These are phyloP conservation scores for Eudasyphora cyanicolor DNA, from an alignment of 2,888 invertebrate species.

Conservation along the genomic window DNA sequence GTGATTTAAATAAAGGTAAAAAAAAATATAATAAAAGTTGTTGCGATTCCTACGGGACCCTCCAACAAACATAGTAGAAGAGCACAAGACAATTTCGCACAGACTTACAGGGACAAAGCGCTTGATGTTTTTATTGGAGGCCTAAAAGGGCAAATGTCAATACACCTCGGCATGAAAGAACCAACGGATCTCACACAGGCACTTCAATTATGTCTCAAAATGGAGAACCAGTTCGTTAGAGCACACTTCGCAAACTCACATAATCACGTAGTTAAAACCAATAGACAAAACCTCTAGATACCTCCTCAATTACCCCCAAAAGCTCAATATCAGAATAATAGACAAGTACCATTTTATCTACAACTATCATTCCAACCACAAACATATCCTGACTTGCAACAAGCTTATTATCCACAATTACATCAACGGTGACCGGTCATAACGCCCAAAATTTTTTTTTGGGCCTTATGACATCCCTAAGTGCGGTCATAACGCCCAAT, in stretches of 20 bases:
- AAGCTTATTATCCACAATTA: too few species aligned
- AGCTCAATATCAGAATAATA: neutral
- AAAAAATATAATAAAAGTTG: too few species aligned
- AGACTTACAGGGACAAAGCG: constrained; percentile 40
- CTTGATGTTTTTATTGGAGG: constrained; percentile 34
- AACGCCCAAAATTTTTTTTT: too few species aligned
- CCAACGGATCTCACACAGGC: neutral
- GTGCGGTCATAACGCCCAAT: too few species aligned
- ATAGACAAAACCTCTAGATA: neutral
- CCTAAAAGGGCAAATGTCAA: constrained; percentile 32
- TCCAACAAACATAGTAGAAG: too few species aligned
- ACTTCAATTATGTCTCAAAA: neutral
- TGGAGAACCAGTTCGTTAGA: constrained; percentile 15
- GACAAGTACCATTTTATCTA: neutral
- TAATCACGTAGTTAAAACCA: neutral
- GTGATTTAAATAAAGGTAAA: too few species aligned
- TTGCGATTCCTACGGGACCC: too few species aligned
- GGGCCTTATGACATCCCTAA: too few species aligned
- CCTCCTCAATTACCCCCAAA: neutral
- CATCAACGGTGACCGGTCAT: too few species aligned
- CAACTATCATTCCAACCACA: neutral
- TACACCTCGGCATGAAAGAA: constrained; percentile 15
- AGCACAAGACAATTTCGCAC: constrained; percentile 1
- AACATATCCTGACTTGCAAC: too few species aligned
- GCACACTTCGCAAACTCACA: neutral